phyloP scores from a whole-genome alignment of 2,113 vertebrate genomes.

The Prietella phreatophila region DNA sequence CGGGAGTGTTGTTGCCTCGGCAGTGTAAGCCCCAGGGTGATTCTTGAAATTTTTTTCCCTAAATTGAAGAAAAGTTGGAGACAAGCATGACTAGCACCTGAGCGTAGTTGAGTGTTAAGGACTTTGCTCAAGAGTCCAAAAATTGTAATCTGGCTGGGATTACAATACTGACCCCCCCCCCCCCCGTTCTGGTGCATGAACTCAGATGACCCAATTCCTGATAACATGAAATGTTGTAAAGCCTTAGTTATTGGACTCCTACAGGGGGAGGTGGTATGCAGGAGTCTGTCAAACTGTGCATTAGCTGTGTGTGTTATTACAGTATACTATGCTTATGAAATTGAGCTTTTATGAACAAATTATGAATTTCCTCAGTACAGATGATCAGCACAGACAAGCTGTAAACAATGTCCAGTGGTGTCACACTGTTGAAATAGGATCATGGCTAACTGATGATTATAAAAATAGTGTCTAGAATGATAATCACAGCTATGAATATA shows the following conservation, averaged over 20 bases:
- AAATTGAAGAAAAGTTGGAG: background rate
- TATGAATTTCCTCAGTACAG: background rate
- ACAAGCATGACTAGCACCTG: background rate
- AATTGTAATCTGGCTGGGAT: background rate
- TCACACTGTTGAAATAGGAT: background rate
- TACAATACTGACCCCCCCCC: background rate
- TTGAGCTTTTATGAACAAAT: background rate
- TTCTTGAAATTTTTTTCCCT: background rate
- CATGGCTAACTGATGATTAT: background rate
- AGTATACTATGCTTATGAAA: background rate
- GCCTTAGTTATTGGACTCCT: background rate
- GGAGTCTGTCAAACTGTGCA: background rate
- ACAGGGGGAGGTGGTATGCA: background rate
- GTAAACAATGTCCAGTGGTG: background rate
- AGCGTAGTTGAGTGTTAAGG: background rate
- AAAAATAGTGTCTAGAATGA: background rate
- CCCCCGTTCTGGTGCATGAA: background rate
- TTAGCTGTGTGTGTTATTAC: background rate
- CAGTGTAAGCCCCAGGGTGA: background rate
- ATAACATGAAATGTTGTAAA: background rate
- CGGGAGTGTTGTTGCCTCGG: background rate
- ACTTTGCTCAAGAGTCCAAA: background rate
- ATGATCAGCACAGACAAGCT: background rate
- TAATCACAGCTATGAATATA: no score
- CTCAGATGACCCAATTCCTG: background rate